Evolutionary conservation across 2,113 vertebrate species (phyloP), one percentile per base, ranked within the genome.

Genomic region (Bettongia penicillata): DNA sequence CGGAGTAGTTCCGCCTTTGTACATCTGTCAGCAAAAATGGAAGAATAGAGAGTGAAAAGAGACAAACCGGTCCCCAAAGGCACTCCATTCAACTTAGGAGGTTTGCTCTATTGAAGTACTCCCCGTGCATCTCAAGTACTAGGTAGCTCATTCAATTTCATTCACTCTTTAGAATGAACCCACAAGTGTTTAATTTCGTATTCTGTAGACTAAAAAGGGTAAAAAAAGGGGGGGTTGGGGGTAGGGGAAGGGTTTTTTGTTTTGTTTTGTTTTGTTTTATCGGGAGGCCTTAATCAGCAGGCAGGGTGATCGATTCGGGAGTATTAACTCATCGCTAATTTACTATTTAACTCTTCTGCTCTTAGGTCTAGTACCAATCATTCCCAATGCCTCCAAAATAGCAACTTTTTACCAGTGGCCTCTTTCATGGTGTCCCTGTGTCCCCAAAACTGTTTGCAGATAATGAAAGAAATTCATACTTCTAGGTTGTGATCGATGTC

Each of bases 21-120:
- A 99, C 99, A 99, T 99, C 99, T 99, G 99, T 99, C 99, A 99
- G 99, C 99, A 99, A 98, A 99, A 99, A 99, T 99, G 99, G 99
- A 99, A 99, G 99, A 99, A 99, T 99, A 99, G 99, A 98, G 99
- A 99, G 99, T 99, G 99, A 99, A 99, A 99, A 99, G 99, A 99
- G 99, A 99, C 99, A 99, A 99, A 99, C 99, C 99, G 99, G 99
- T 99, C 99, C 99, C 99, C 99, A 99, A 99, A 99, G 99, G 99
- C 99, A 99, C 99, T 99, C 99, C 99, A 99, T 99, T 99, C 99
- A 99, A 99, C 99, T 99, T 99, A 99, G 98, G 98, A 99, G 99
- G 99, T 99, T 99, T 99, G 99, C 99, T 99, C 99, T 99, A 99
- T 99, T 99, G 99, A 99, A 99, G 99, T 99, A 99, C 99, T 99